Evolutionary conservation across 2,113 vertebrate species (phyloP).

Genomic region (Mus spicilegus): DNA sequence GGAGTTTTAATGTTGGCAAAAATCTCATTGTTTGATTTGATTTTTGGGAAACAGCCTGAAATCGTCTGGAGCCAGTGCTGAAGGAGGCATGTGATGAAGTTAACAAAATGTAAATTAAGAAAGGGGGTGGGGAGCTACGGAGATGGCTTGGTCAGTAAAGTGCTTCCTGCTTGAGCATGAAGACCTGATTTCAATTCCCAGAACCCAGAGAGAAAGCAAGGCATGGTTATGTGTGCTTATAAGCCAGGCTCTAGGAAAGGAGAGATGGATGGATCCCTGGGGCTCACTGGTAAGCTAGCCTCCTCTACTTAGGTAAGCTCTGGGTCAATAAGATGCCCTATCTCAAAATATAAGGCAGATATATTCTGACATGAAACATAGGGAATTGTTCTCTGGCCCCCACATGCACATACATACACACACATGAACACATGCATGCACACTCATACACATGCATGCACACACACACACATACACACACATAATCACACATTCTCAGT

Average conservation of each 20-base stretch:
- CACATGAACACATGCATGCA: neutral
- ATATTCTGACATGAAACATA: neutral
- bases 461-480: neutral
- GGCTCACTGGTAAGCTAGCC: neutral
- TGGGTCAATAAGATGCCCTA: neutral
- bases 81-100: slow-evolving; percentile 4
- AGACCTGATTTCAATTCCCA: neutral
- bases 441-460: neutral
- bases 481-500: neutral
- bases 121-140: neutral
- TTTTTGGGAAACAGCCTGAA: slow-evolving; percentile 46
- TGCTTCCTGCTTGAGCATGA: neutral
- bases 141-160: neutral
- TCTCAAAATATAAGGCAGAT: neutral
- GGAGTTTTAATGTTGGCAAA: slow-evolving; percentile 60
- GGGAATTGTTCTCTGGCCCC: neutral
- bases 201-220: neutral
- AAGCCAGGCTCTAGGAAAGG: too few species aligned
- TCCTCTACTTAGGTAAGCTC: too few species aligned
- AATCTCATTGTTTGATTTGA: slow-evolving; percentile 64
- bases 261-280: too few species aligned
- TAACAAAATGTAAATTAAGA: neutral
- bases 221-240: neutral
- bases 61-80: slow-evolving; percentile 42
- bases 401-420: neutral